Evolutionary conservation across 2,797 vertebrate genomes (phyloP).

Genomic region (Mionectes olivaceus): DNA sequence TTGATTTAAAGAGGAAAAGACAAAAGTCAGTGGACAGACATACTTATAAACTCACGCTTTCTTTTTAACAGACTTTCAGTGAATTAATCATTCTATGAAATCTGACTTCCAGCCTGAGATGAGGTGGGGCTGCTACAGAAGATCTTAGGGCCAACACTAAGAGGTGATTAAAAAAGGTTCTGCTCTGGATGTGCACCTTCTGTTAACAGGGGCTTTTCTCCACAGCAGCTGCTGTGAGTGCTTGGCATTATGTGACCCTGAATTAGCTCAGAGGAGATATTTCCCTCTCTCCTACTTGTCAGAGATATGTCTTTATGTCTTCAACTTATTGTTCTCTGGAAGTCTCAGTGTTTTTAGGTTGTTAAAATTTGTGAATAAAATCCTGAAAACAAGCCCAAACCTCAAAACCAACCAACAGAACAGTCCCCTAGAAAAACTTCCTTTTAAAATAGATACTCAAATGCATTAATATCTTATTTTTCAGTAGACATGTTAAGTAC

Average conservation of each 20-base stretch:
- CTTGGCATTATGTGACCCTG: neutral
- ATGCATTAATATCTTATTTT: neutral
- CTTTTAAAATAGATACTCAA: neutral
- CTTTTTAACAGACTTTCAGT: constrained; percentile 1
- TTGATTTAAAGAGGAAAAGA: constrained; percentile 56
- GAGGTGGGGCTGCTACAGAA: constrained; percentile 26
- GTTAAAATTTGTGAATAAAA: neutral
- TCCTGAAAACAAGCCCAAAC: neutral
- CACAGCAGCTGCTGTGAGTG: neutral
- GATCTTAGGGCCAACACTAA: neutral
- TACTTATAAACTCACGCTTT: neutral
- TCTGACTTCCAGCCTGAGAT: neutral
- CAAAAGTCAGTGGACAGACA: neutral
- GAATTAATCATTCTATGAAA: neutral
- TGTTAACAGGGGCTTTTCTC: neutral
- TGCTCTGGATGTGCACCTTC: neutral
- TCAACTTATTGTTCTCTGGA: neutral
- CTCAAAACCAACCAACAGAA: neutral
- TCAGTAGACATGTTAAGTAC: neutral
- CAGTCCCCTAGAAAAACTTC: neutral
- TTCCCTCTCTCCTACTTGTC: neutral
- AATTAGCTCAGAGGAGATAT: constrained; percentile 37
- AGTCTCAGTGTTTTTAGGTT: neutral
- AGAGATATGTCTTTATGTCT: neutral
- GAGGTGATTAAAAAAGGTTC: neutral